Base-by-base conservation (phyloP, 2,113 vertebrate species). In the Carassius carassius region DNA sequence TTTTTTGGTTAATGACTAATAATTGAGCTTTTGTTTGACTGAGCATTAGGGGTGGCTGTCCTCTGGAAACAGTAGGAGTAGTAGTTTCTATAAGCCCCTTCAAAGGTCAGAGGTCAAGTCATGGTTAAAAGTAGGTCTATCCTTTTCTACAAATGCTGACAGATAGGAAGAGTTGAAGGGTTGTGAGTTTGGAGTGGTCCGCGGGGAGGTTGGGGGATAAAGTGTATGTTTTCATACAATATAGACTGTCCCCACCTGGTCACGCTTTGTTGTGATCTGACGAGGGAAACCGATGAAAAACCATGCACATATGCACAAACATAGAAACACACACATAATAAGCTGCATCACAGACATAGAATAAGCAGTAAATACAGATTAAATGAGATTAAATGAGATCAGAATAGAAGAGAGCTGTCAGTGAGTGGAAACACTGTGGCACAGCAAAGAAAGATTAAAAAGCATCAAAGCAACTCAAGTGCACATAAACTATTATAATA, bases 231-330 rank as follows among this genome's bases (percentile, higher is more conserved):
- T 81, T 77, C 83, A 87, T 63, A 91, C 76, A 90, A 90, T 86
- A 89, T 78, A 91, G 91, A 86, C 90, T 92, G 88, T 92, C 92
- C 94, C 94, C 94, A 95, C 94, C 94, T 95, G 91, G 92, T 91
- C 86, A 95, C 90, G 56, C 92, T 95, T 92, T 94, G 94, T 87
- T 94, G 93, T 80, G 94, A 94, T 94, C 94, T 95, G 94, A 93
- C 89, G 90, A 92, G 83, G 90, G 90, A 92, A 92, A 93, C 90
- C 90, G 91, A 90, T 73, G 81, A 88, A 90, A 90, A 73, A 84
- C 85, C 86, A 85, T 87, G 78, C 86, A 89, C 60, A 85, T 78
- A 54, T 67, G 83, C 69, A 86, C 86, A 89, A 87, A 85, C 69
- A 90, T 82, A 90, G 35, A 88, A 47, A 89, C 86, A 88, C 75